A percentile compares a stretch with the other conserved stretches of the same genome.
phyloP scores from a whole-genome alignment of 2,797 vertebrate genomes.

The Neosilurus hyrtlii region DNA sequence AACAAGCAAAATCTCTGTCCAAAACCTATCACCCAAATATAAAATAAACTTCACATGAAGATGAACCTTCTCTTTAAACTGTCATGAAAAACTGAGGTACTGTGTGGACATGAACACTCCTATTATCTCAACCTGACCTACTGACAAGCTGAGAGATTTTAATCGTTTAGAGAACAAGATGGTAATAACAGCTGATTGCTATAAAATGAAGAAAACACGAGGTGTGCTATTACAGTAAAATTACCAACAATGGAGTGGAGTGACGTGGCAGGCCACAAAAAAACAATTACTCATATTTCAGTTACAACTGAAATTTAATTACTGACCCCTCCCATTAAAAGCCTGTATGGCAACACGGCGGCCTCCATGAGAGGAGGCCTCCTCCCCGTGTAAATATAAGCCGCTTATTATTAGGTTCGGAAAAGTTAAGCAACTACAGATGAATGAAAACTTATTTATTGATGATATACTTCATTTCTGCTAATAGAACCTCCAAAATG shows the following conservation, averaged over 20 bases:
- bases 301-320: too few relatives aligned
- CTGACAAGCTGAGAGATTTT: not conserved
- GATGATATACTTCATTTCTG: too few relatives aligned
- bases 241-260: not conserved
- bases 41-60: too few relatives aligned
- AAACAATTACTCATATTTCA: too few relatives aligned
- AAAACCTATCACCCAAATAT: conserved; percentile 8
- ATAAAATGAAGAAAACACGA: not conserved
- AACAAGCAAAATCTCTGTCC: not conserved
- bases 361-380: too few relatives aligned
- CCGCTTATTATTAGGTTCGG: too few relatives aligned
- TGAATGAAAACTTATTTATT: too few relatives aligned
- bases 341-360: too few relatives aligned
- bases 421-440: too few relatives aligned
- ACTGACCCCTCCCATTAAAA: too few relatives aligned
- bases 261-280: not conserved
- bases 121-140: not conserved
- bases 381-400: too few relatives aligned
- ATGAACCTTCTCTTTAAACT: not conserved
- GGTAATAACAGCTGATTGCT: not conserved
- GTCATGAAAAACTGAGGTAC: not conserved
- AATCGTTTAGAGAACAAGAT: not conserved
- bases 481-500: too few relatives aligned
- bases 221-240: not conserved
- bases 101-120: not conserved